Conservation (phyloP, 2,888 invertebrate species). For the Nowickia ferox region DNA sequence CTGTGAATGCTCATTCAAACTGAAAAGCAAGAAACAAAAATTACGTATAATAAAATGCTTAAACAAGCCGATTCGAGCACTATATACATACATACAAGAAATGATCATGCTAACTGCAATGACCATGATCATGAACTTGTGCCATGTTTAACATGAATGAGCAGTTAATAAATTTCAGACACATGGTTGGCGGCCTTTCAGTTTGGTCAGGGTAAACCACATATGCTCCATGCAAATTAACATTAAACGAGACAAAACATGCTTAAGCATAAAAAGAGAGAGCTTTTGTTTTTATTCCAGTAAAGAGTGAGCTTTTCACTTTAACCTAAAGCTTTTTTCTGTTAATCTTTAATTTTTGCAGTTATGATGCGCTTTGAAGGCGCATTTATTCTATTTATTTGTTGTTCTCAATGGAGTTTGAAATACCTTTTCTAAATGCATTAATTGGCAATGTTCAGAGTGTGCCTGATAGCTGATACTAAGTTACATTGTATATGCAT, state of each 20-base stretch:
- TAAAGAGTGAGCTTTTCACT: not conserved
- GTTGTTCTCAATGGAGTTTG: no score
- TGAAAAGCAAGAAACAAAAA: slow-evolving; percentile 23
- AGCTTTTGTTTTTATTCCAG: slow-evolving; percentile 37
- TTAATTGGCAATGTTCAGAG: no score
- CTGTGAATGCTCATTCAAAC: slow-evolving; percentile 3
- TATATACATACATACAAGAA: slow-evolving; percentile 7
- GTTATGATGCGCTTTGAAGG: no score
- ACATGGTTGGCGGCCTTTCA: slow-evolving; percentile 13
- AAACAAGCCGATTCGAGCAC: not conserved
- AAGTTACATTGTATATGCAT: no score
- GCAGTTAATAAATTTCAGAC: slow-evolving; percentile 24
- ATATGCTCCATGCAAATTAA: slow-evolving; percentile 16
- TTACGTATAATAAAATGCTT: not conserved
- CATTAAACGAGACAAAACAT: slow-evolving; percentile 53
- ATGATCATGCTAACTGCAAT: slow-evolving; percentile 56
- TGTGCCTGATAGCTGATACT: no score
- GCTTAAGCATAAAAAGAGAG: slow-evolving; percentile 33
- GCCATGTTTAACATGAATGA: slow-evolving; percentile 53
- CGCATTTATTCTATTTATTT: no score
- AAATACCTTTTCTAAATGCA: no score
- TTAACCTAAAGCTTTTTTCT: not conserved
- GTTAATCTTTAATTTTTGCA: not conserved
- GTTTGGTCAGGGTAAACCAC: slow-evolving; percentile 56
- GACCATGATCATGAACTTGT: slow-evolving; percentile 73